These are phyloP conservation scores for Hemicordylus capensis DNA, from an alignment of 2,113 vertebrate genomes.

Conservation along the genomic window DNA sequence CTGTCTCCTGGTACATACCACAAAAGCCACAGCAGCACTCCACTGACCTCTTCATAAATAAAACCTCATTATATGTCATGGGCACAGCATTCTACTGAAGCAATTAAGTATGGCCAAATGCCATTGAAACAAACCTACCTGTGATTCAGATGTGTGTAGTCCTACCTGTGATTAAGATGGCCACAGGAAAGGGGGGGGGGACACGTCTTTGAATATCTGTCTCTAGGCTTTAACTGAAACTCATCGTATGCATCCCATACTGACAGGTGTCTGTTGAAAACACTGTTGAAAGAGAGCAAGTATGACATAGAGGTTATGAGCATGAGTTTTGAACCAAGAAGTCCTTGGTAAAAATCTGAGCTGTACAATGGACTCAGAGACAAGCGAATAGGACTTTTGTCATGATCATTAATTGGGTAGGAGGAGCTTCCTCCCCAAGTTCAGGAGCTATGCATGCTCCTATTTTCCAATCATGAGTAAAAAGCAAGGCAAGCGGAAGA, in stretches of 20 bases:
- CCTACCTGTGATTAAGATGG: not conserved
- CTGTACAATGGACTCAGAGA: not conserved
- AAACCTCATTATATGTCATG: conserved; percentile 5
- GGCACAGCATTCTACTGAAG: not conserved
- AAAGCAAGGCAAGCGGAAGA: too few species aligned
- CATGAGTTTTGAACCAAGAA: not conserved
- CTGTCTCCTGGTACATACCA: not conserved
- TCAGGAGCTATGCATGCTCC: too few species aligned
- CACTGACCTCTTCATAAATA: conserved; percentile 17
- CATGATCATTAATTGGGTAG: too few species aligned
- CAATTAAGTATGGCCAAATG: conserved; percentile 14
- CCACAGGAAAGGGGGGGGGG: conserved; percentile 13
- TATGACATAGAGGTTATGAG: not conserved
- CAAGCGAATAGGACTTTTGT: too few species aligned
- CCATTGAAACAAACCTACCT: conserved; percentile 36
- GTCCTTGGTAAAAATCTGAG: not conserved
- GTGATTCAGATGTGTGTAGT: too few species aligned
- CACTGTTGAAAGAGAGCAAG: fast-evolving
- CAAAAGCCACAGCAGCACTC: not conserved
- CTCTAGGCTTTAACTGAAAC: not conserved
- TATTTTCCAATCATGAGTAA: too few species aligned
- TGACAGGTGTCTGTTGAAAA: not conserved
- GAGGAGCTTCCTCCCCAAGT: too few species aligned
- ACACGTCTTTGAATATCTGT: fast-evolving
- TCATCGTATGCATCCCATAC: not conserved